A percentile compares a stretch with the other conserved stretches of the same genome.
Evolutionary conservation across 2,113 vertebrate genomes (phyloP).

Genomic region (Chlorodrepanis virens): DNA sequence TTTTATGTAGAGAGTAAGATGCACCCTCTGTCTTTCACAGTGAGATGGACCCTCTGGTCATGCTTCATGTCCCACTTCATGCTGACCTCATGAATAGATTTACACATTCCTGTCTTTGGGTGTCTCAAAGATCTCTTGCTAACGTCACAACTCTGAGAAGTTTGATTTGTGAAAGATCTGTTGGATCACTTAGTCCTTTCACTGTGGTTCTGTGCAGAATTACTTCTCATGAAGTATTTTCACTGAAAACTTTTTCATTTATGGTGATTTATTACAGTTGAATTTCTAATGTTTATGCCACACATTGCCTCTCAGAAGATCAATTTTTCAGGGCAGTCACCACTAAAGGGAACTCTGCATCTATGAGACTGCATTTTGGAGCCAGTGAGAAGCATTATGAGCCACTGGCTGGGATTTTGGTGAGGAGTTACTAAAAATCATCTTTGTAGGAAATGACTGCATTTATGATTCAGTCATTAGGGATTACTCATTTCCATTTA

Average conservation of each 20-base stretch:
- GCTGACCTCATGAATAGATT: neutral
- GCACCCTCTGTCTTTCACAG: neutral
- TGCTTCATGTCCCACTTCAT: neutral
- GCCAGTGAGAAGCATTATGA: neutral
- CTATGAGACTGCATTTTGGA: neutral
- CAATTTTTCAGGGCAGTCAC: neutral
- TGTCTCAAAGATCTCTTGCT: neutral
- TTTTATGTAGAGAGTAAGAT: neutral
- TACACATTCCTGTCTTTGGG: neutral
- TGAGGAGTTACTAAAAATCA: neutral
- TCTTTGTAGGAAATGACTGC: neutral
- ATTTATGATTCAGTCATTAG: neutral
- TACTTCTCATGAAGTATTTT: neutral
- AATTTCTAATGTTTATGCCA: constrained; percentile 23
- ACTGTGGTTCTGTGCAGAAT: neutral
- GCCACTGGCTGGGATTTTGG: neutral
- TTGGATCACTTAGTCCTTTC: constrained; percentile 5
- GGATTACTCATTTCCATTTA: neutral
- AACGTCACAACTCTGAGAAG: neutral
- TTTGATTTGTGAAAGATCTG: neutral
- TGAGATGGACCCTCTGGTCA: neutral
- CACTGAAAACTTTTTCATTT: neutral
- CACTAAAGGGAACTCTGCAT: neutral
- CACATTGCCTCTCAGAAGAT: neutral
- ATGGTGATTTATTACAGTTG: neutral